phyloP scores from a whole-genome alignment of 2,888 invertebrate genomes.

The Xanthostigma xanthostigma region DNA sequence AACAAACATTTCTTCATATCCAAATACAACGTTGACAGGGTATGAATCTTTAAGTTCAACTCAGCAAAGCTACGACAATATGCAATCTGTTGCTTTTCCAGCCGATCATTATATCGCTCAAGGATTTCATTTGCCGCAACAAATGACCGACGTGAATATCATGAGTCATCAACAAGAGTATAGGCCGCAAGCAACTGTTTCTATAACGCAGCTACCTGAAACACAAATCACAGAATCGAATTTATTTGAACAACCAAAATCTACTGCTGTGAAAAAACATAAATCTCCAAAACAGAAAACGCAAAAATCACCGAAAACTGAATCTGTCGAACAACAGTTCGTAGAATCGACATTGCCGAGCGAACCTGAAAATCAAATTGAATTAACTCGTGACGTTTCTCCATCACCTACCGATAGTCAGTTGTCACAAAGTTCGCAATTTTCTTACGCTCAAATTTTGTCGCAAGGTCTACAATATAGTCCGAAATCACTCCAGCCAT shows the following conservation, averaged over 20 bases:
- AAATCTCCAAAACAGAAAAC: not conserved
- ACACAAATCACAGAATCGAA: slow-evolving; percentile 6
- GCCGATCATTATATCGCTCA: slow-evolving; percentile 21
- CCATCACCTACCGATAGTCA: too few relatives aligned
- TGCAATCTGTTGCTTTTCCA: slow-evolving; percentile 16
- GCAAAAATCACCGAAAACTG: not conserved
- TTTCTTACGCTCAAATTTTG: slow-evolving; percentile 58
- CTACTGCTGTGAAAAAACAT: not conserved
- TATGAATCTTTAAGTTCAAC: slow-evolving; percentile 4
- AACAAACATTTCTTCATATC: slow-evolving; percentile 6
- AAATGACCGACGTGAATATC: slow-evolving; percentile 5
- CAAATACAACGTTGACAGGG: slow-evolving; percentile 4
- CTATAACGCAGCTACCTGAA: not conserved
- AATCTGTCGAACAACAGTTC: slow-evolving; percentile 3
- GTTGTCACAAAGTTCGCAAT: slow-evolving; percentile 18
- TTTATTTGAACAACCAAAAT: slow-evolving; percentile 3
- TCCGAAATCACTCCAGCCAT: slow-evolving; percentile 36
- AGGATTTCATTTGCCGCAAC: slow-evolving; percentile 19
- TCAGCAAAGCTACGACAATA: slow-evolving; percentile 2
- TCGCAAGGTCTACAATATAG: slow-evolving; percentile 41
- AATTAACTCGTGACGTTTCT: too few relatives aligned
- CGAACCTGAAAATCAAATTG: too few relatives aligned
- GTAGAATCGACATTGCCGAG: too few relatives aligned
- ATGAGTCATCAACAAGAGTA: not conserved
- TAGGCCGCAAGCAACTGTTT: not conserved